Evolutionary conservation across 2,113 vertebrate genomes (phyloP), one percentile per base, ranked within the genome.

Genomic region (Ictalurus punctatus): DNA sequence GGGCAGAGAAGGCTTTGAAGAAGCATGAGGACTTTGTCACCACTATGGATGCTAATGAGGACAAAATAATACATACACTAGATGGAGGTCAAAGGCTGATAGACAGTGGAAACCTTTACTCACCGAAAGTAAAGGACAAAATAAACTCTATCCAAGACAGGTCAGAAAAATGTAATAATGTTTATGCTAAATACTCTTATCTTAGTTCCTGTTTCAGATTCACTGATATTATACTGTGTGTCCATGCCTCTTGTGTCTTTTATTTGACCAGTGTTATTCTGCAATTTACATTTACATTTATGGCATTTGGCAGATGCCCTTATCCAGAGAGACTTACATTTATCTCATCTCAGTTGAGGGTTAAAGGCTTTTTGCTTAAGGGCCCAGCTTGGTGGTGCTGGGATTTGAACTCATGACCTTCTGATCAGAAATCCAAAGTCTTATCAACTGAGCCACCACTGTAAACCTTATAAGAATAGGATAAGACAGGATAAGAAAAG

Each of bases 1-100:
- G 97, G 16, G 97, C 98, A 0, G 94, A 97, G 54, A 94, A 96
- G 1, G 96, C 96, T 37, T 91, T 99, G 89, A 97, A 96, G 92
- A 98, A 97, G 89, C 98, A 99, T 37, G 97, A 99, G 92, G 97
- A 97, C 88, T 99, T 99, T 91, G 73, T 95, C 2, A 89, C 92
- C 65, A 93, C 95, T 86, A 95, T 99, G 97, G 96, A 97, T 85
- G 96, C 95, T 94, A 98, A 96, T 8, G 92, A 95, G 19, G 96
- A 98, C 89, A 99, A 99, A 86, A 95, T 99, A 27, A 92, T 95
- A 0, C 95, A 95, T 78, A 94, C 93, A 2, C 92, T 98, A 89
- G 94, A 94, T 69, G 83, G 89, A 0, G 98, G 98, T 73, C 95
- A 94, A 91, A 94, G 95, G 59, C 96, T 99, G 90, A 94, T 97